Conservation (phyloP, 2,797 vertebrate species). For the Mastacembelus armatus region DNA sequence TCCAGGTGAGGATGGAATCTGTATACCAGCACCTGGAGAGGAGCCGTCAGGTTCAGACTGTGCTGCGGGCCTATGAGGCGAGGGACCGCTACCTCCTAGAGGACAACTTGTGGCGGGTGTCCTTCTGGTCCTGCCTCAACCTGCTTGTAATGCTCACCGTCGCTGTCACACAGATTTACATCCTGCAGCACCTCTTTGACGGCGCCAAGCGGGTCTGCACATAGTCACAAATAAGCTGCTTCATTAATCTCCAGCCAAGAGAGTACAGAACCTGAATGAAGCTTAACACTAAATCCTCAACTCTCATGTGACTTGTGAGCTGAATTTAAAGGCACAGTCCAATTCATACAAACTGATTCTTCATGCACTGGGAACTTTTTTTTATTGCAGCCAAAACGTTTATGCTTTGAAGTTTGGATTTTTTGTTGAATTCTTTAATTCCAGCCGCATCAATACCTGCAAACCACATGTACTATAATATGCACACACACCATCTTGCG, state of each 20-base stretch:
- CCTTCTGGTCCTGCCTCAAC: slow-evolving; percentile 90
- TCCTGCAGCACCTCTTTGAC: slow-evolving; percentile 86
- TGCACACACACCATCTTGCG: background rate
- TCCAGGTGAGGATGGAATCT: slow-evolving; percentile 84
- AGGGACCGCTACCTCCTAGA: slow-evolving; percentile 91
- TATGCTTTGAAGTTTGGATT: background rate
- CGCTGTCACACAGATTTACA: slow-evolving; percentile 85
- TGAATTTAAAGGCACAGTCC: background rate
- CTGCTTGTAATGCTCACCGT: slow-evolving; percentile 86
- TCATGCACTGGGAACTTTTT: background rate
- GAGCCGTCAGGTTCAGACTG: slow-evolving; percentile 83
- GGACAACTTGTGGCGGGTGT: slow-evolving; percentile 89
- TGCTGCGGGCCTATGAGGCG: slow-evolving; percentile 86
- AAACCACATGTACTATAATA: background rate
- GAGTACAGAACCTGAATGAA: background rate
- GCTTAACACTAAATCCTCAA: background rate
- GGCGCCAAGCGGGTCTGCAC: slow-evolving; percentile 76
- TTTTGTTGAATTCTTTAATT: slow-evolving; percentile 2
- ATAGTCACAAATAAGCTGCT: slow-evolving; percentile 51
- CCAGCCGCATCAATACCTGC: background rate
- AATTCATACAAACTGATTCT: background rate
- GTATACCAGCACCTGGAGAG: slow-evolving; percentile 83
- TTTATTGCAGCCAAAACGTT: background rate
- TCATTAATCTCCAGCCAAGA: background rate
- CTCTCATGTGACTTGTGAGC: background rate